Conservation (phyloP, 2,797 vertebrate genomes). For the Aeoliscus strigatus region DNA sequence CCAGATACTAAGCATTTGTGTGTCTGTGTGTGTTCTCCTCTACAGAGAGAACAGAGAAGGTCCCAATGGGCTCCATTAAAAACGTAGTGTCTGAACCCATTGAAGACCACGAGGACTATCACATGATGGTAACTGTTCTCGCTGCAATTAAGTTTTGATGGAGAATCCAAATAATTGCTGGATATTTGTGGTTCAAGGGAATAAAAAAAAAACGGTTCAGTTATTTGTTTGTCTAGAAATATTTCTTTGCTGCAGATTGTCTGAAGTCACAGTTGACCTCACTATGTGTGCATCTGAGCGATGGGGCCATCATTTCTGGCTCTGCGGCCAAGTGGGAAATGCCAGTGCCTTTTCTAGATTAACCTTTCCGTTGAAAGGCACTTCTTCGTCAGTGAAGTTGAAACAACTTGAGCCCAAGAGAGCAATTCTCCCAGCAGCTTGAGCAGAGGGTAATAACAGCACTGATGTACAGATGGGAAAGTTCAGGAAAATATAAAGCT, state of each 20-base stretch:
- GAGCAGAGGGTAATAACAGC: too few species aligned
- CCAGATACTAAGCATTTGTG: constrained; percentile 1
- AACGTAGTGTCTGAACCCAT: constrained; percentile 98
- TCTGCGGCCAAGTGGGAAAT: constrained; percentile 34
- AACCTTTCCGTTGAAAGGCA: constrained; percentile 44
- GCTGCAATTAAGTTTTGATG: background rate
- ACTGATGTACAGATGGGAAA: too few species aligned
- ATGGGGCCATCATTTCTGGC: constrained; percentile 25
- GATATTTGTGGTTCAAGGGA: too few species aligned
- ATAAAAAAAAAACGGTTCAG: too few species aligned
- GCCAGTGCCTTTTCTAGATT: constrained; percentile 48
- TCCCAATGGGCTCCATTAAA: constrained; percentile 99
- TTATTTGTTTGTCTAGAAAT: background rate
- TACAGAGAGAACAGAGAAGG: constrained; percentile 98
- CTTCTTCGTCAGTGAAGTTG: constrained; percentile 25
- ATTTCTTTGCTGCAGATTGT: background rate
- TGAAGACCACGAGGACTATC: constrained; percentile 96
- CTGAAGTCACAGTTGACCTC: too few species aligned
- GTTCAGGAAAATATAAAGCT: too few species aligned
- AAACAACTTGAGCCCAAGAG: too few species aligned
- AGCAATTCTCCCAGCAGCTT: too few species aligned
- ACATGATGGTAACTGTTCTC: constrained; percentile 91
- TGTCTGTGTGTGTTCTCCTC: constrained; percentile 18
- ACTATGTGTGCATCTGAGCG: constrained; percentile 11
- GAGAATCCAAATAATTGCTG: background rate